A percentile compares a stretch with the other conserved stretches of the same genome.
phyloP scores from a whole-genome alignment of 2,888 invertebrate species.

The Conistra vaccinii region DNA sequence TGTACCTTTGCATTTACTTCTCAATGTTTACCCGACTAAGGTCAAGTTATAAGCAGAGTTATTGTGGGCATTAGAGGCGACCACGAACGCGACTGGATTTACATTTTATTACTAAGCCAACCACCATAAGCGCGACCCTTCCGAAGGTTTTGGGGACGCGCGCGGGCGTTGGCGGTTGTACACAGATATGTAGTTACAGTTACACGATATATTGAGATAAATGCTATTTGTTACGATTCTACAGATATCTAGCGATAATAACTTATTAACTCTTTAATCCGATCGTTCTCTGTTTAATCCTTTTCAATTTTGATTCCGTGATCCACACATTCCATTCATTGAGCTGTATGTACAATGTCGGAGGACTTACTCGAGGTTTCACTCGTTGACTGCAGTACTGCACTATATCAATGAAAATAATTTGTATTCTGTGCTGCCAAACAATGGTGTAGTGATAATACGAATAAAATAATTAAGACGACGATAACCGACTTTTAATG shows the following conservation, averaged over 20 bases:
- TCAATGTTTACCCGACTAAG: not conserved
- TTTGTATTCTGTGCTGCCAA: not conserved
- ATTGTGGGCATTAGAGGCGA: not conserved
- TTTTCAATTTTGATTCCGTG: not conserved
- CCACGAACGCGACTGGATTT: too few species aligned
- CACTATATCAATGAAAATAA: not conserved
- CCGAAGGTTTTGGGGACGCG: not conserved
- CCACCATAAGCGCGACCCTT: not conserved
- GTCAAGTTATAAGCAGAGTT: not conserved
- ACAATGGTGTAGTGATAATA: not conserved
- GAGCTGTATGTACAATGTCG: too few species aligned
- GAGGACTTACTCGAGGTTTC: too few species aligned
- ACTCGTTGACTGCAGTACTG: too few species aligned
- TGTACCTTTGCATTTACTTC: not conserved
- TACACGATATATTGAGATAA: not conserved
- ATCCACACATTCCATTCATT: not conserved
- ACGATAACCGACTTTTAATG: too few species aligned
- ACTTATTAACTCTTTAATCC: not conserved
- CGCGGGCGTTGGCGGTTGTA: not conserved
- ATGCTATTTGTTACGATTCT: not conserved
- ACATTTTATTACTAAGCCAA: not conserved
- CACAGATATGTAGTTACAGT: not conserved
- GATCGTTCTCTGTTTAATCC: not conserved
- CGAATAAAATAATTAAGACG: too few species aligned
- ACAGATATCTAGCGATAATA: not conserved